These are phyloP conservation scores for Plebejus melissa DNA, from an alignment of 2,888 invertebrate genomes.

Conservation along the genomic window DNA sequence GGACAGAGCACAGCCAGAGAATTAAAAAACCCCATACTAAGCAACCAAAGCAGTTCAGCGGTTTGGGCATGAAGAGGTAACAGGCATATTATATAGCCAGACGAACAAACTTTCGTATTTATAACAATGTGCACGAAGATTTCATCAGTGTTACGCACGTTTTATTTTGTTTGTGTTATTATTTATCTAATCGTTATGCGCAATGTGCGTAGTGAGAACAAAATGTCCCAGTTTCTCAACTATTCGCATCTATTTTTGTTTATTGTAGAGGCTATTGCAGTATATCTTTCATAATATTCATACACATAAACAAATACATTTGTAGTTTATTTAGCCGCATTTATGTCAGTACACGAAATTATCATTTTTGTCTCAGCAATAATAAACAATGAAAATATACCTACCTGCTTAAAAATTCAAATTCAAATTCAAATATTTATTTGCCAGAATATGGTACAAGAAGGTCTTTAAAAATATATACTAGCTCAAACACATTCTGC, in stretches of 20 bases:
- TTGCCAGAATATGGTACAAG: too few relatives aligned
- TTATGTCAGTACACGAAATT: background rate
- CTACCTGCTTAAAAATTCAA: too few relatives aligned
- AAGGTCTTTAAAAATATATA: background rate
- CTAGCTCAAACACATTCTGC: too few relatives aligned
- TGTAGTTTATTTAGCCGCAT: background rate
- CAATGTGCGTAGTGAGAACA: conserved; percentile 9
- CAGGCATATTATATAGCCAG: too few relatives aligned
- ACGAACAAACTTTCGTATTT: too few relatives aligned
- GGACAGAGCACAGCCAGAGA: too few relatives aligned
- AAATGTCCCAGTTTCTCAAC: conserved; percentile 6
- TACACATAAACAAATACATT: background rate
- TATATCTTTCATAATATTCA: conserved; percentile 3
- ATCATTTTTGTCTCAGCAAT: background rate
- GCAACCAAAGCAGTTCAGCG: too few relatives aligned
- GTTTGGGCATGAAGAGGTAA: too few relatives aligned
- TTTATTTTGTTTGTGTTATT: conserved; percentile 18
- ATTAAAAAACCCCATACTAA: too few relatives aligned
- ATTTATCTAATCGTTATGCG: conserved; percentile 3
- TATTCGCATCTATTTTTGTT: conserved; percentile 16
- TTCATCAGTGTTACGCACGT: conserved; percentile 1
- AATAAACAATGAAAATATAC: too few relatives aligned
- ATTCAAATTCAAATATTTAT: too few relatives aligned
- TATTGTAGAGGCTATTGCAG: background rate
- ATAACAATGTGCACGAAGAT: background rate